Percentiles rank a stretch among this genome's conserved stretches.
phyloP scores from a whole-genome alignment of 2,113 vertebrate species.

The Callipepla californica region DNA sequence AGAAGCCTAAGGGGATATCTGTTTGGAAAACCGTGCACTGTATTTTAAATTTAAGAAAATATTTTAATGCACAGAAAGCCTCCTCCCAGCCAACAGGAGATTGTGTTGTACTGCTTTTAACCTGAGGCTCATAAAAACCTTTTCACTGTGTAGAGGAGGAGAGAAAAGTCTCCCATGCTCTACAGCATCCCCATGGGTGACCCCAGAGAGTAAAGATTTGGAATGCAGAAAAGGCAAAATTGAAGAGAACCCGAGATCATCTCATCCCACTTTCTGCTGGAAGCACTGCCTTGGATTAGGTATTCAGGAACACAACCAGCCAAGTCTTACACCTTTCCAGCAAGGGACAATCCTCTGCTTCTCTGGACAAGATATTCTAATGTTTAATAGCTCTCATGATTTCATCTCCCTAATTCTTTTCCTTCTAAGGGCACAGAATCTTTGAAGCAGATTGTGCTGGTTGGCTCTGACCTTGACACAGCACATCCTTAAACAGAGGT shows the following conservation, averaged over 20 bases:
- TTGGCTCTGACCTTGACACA: not conserved
- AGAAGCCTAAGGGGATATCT: not conserved
- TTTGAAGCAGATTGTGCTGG: not conserved
- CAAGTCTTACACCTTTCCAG: not conserved
- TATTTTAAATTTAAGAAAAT: not conserved
- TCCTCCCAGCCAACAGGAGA: accelerated
- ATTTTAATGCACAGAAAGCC: not conserved
- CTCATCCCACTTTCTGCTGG: not conserved
- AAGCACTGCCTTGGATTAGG: not conserved
- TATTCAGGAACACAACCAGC: accelerated
- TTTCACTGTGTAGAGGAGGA: not conserved
- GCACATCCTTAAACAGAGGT: accelerated
- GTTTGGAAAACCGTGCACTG: not conserved
- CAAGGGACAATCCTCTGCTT: no score
- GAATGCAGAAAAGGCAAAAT: not conserved
- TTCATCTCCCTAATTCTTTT: accelerated
- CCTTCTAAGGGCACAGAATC: not conserved
- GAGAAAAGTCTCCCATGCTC: not conserved
- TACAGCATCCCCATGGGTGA: not conserved
- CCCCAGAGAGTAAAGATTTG: not conserved
- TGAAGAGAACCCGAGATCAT: not conserved
- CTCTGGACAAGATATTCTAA: not conserved
- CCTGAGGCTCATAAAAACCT: not conserved
- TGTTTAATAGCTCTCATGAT: not conserved
- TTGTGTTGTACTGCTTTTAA: not conserved